A percentile compares a stretch with the other conserved stretches of the same genome.
Evolutionary conservation across 1,140 invertebrate genomes (phyloP).

Genomic region (Drosophila tristis): DNA sequence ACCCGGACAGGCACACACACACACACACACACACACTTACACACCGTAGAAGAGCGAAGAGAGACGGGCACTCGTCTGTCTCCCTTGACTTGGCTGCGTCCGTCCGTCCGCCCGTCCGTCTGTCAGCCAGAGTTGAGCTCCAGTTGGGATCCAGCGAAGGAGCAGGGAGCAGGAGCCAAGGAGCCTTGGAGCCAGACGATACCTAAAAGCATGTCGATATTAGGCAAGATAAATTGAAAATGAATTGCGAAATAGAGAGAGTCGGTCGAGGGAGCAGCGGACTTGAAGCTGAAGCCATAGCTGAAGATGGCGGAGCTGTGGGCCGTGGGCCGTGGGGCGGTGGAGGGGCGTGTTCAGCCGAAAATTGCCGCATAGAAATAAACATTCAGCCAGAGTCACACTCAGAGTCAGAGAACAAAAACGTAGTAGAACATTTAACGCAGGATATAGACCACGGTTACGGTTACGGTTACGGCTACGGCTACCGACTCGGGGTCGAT

Average conservation of each 20-base stretch:
- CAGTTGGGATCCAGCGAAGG: conserved; percentile 43
- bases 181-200: conserved; percentile 32
- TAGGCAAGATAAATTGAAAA: conserved; percentile 82
- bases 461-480: conserved; percentile 26
- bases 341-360: conserved; percentile 13
- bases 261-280: not conserved
- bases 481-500: conserved; percentile 11
- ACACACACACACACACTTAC: conserved; percentile 16
- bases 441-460: conserved; percentile 42
- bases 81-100: conserved; percentile 15
- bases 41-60: not conserved
- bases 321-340: not conserved
- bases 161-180: conserved; percentile 20
- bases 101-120: conserved; percentile 5
- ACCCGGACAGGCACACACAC: not conserved
- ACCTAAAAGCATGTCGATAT: conserved; percentile 76
- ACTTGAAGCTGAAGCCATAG: not conserved
- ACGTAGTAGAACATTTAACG: conserved; percentile 46
- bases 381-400: conserved; percentile 32
- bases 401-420: conserved; percentile 12
- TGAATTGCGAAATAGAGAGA: conserved; percentile 66
- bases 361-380: conserved; percentile 60
- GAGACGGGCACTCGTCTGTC: not conserved
- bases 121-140: conserved; percentile 53
- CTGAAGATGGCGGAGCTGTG: not conserved